Evolutionary conservation across 1,140 invertebrate species (phyloP).

Genomic region (Drosophila truncata): DNA sequence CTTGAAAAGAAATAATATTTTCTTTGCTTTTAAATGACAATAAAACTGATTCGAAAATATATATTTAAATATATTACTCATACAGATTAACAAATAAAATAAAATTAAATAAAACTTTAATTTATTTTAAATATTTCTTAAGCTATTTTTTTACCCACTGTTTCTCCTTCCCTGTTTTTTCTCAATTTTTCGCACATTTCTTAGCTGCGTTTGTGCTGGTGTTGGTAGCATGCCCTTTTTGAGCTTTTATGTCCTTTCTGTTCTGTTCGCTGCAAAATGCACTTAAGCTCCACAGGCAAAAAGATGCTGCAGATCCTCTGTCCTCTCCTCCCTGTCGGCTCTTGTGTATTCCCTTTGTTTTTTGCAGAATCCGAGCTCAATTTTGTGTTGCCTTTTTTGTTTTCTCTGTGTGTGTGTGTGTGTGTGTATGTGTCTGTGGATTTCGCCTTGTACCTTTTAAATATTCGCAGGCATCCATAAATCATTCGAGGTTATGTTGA

Average conservation of each 20-base stretch:
- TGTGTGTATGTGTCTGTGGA: slow-evolving; percentile 20
- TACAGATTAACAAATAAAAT: neutral
- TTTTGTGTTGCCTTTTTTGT: slow-evolving; percentile 43
- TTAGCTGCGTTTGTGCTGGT: slow-evolving; percentile 45
- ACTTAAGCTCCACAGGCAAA: slow-evolving; percentile 65
- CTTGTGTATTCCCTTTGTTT: slow-evolving; percentile 52
- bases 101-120: neutral
- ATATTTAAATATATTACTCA: neutral
- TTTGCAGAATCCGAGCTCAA: slow-evolving; percentile 43
- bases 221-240: slow-evolving; percentile 73
- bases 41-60: too few species aligned
- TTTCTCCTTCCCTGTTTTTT: slow-evolving; percentile 33
- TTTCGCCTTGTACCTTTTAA: slow-evolving; percentile 75
- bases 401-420: neutral
- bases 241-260: slow-evolving; percentile 82
- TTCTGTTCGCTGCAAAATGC: slow-evolving; percentile 72
- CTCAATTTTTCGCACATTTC: slow-evolving; percentile 77
- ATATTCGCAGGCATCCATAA: slow-evolving; percentile 81
- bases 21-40: too few species aligned
- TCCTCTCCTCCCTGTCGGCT: neutral
- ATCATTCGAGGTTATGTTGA: slow-evolving; percentile 83
- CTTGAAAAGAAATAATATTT: too few species aligned
- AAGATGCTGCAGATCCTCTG: slow-evolving; percentile 53
- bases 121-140: neutral
- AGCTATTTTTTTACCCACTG: slow-evolving; percentile 9